Base-by-base conservation (phyloP, 1,140 invertebrate species). In the Geopemphigus sp. region DNA sequence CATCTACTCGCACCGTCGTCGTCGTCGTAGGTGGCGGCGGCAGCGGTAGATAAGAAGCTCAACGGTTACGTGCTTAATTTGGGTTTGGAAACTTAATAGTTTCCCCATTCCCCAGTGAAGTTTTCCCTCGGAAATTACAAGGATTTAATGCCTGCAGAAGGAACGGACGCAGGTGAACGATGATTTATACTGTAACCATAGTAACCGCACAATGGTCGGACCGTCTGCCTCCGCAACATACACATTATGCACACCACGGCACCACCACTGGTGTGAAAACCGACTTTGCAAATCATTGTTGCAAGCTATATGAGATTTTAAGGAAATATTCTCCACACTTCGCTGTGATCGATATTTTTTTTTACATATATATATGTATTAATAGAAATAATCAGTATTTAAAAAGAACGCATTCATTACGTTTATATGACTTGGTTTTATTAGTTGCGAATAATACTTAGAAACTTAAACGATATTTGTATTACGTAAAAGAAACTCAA, bases 71-170 rank as follows among this genome's bases (percentile, higher is more conserved):
- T 63, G 74, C 74, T 78, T 78, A 78, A 78, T 78, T 78, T 63
- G 74, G 74, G 74, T 76, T 76, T 61, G 73, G 73, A 76, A 78
- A 78, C 74, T 78, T 78, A 78, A 78, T 78, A 63, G 74, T 78
- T 78, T 78, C 74, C 74, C 47, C 47, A 10, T 10, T 14, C 47
- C 45, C 74, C 39, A 39, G 74, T 22, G 57, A 78, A 78, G 74
- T 78, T 78, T 78, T 63, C 74, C 47, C 74, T 78, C 74, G 74
- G 74, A 78, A 78, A 78, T 78, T 78, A 78, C 74, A 78, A 78
- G 74, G 32, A 78, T 78, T 78, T 78, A 78, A 78, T 61, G 74
- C 32, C 74, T 45, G 57, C 22, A 57, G 15, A 61, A 57, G 74
- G 56, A 78, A 78, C 74, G 74, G 74, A 78, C 74, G 74, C 74